These are phyloP conservation scores for Aquatica leii DNA, from an alignment of 2,888 invertebrate species.

Conservation along the genomic window DNA sequence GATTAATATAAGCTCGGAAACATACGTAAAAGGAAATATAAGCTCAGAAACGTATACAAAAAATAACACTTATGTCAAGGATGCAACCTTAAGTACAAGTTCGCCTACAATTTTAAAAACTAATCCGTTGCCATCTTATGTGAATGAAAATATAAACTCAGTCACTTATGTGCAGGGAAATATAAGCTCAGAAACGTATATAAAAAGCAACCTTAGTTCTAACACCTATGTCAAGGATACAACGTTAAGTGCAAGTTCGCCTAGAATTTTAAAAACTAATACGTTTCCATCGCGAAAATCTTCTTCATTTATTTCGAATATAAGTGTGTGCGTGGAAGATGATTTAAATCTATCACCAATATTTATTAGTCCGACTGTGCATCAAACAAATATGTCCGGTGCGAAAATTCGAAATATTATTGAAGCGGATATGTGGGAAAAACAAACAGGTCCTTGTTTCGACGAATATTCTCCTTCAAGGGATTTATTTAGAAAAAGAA, in stretches of 20 bases:
- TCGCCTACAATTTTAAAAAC: not conserved
- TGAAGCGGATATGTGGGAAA: constrained; percentile 23
- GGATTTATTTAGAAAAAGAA: constrained; percentile 38
- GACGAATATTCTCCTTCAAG: constrained; percentile 33
- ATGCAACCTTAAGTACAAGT: not conserved
- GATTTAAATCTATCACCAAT: constrained; percentile 12
- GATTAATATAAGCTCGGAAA: constrained; percentile 19
- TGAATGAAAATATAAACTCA: constrained; percentile 57
- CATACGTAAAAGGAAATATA: constrained; percentile 49
- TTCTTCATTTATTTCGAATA: not conserved
- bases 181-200: constrained; percentile 64
- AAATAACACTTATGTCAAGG: constrained; percentile 47
- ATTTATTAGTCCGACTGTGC: not conserved
- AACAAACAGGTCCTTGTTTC: constrained; percentile 47
- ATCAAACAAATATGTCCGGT: not conserved
- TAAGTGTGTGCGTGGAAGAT: not conserved
- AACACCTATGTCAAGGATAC: constrained; percentile 45
- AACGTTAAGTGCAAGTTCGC: not conserved
- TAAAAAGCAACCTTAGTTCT: constrained; percentile 58
- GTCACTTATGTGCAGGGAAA: constrained; percentile 51
- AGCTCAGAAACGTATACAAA: constrained; percentile 66
- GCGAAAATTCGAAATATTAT: not conserved
- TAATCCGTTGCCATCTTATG: constrained; percentile 14
- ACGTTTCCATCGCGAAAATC: not conserved
- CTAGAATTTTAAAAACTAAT: not conserved